Evolutionary conservation across 2,888 invertebrate genomes (phyloP).

Genomic region (Lamellibrachia columna): DNA sequence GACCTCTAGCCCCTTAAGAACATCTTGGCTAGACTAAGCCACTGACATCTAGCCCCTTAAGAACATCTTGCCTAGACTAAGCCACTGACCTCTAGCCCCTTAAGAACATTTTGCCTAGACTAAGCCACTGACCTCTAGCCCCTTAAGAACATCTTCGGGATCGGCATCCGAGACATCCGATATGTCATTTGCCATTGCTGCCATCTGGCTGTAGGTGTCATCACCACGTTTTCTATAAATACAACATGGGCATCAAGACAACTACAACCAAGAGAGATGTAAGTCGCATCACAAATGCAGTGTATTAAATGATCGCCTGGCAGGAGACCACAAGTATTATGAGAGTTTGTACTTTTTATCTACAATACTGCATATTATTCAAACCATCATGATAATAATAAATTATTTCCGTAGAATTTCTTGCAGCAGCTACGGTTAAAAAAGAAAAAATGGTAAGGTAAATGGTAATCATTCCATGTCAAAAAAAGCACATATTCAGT

Average conservation of each 20-base stretch:
- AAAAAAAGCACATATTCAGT: no score
- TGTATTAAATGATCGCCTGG: neutral
- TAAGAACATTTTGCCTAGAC: neutral
- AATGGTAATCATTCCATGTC: no score
- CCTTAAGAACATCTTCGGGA: neutral
- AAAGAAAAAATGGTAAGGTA: no score
- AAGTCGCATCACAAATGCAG: neutral
- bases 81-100: neutral
- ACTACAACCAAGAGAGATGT: neutral
- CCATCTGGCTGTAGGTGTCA: neutral
- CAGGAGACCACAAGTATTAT: neutral
- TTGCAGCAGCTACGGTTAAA: no score
- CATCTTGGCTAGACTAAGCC: no score
- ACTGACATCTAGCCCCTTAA: no score
- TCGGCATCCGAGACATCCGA: neutral
- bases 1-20: no score
- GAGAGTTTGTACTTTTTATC: neutral
- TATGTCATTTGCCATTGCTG: neutral
- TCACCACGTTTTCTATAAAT: neutral
- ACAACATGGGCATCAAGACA: neutral
- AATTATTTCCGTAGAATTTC: neutral
- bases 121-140: neutral
- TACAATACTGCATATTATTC: neutral
- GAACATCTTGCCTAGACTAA: neutral
- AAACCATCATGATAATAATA: neutral